A percentile compares a stretch with the other conserved stretches of the same genome.
Conservation (phyloP, 2,797 vertebrate genomes). For the Peromyscus nudipes region DNA sequence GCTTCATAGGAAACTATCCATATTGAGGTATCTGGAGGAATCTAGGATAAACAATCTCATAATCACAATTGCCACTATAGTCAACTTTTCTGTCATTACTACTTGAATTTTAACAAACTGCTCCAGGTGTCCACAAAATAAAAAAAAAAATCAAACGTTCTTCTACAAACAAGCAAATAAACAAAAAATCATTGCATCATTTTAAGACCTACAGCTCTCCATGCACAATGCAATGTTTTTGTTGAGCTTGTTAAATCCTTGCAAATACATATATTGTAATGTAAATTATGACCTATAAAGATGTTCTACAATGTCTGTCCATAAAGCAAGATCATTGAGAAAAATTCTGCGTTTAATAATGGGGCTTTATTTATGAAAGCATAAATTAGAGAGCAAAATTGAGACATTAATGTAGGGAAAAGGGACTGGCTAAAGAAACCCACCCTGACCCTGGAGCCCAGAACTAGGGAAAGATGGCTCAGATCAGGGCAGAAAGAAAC, state of each 20-base stretch:
- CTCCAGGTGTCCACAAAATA: neutral
- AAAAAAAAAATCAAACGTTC: constrained; percentile 52
- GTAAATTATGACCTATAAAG: constrained; percentile 69
- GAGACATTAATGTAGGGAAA: neutral
- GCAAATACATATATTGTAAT: constrained; percentile 50
- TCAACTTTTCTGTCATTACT: constrained; percentile 19
- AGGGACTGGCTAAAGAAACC: no score
- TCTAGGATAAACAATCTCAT: constrained; percentile 9
- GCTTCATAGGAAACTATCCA: neutral
- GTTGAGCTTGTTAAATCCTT: constrained; percentile 58
- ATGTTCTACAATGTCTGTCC: constrained; percentile 31
- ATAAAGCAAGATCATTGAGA: constrained; percentile 60
- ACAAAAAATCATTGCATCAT: neutral
- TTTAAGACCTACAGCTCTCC: constrained; percentile 41
- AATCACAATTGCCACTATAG: neutral
- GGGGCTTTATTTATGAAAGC: constrained; percentile 60
- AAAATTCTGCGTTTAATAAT: constrained; percentile 46
- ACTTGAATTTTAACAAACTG: constrained; percentile 17
- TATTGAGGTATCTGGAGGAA: neutral
- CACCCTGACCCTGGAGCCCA: no score
- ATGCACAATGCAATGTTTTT: constrained; percentile 29
- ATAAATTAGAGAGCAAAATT: constrained; percentile 66
- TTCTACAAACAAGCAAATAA: neutral
- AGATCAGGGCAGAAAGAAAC: no score
- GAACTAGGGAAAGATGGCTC: no score